Evolutionary conservation across 2,113 vertebrate genomes (phyloP).

Genomic region (Cyprinodon brontotheroides): DNA sequence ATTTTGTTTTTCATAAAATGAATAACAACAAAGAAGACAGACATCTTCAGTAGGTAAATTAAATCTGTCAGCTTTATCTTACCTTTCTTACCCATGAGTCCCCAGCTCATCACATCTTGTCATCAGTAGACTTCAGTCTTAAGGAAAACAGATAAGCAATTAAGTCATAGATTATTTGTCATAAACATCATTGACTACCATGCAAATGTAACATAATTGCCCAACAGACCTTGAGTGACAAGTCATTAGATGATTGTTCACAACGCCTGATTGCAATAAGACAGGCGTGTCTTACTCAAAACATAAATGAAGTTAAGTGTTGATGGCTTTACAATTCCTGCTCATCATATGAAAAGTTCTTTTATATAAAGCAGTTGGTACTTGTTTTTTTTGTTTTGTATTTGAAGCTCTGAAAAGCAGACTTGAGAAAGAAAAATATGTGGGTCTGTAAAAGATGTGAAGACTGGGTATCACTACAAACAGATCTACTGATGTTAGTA

Average conservation of each 20-base stretch:
- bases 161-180: constrained; percentile 80
- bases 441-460: neutral
- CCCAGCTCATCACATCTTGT: constrained; percentile 76
- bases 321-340: constrained; percentile 64
- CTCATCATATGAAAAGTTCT: constrained; percentile 29
- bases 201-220: constrained; percentile 84
- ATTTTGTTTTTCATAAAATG: neutral
- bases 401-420: neutral
- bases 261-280: constrained; percentile 80
- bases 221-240: constrained; percentile 83
- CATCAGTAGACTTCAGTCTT: constrained; percentile 58
- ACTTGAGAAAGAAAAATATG: constrained; percentile 3
- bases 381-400: neutral
- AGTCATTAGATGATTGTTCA: constrained; percentile 84
- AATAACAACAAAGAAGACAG: constrained; percentile 1
- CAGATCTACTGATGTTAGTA: constrained; percentile 2
- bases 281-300: constrained; percentile 75
- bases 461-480: neutral
- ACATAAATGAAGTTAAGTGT: constrained; percentile 70
- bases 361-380: constrained; percentile 5
- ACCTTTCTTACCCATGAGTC: constrained; percentile 31
- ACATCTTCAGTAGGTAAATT: constrained; percentile 27
- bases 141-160: constrained; percentile 81
- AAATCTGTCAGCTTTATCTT: constrained; percentile 39
- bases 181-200: constrained; percentile 79